Conservation (phyloP, 2,113 vertebrate genomes). For the Anas platyrhynchos region DNA sequence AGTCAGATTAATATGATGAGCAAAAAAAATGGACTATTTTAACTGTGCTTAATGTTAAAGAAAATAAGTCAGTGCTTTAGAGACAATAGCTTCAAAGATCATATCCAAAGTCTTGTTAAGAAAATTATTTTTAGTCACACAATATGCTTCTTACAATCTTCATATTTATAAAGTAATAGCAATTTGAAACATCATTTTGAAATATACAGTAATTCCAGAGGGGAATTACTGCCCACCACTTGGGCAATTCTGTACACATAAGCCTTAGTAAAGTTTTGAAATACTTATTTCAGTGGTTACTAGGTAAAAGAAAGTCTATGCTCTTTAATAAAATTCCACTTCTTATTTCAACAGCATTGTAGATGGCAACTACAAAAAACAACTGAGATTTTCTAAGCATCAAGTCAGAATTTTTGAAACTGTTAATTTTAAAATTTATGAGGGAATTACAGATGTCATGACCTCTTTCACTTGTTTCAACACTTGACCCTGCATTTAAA, state of each 20-base stretch:
- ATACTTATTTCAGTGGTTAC: conserved; percentile 24
- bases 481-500: background rate
- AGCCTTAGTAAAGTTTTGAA: conserved; percentile 19
- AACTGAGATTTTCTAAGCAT: background rate
- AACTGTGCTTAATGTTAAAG: background rate
- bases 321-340: background rate
- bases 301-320: background rate
- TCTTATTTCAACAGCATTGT: background rate
- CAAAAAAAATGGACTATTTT: background rate
- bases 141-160: background rate
- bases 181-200: background rate
- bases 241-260: conserved; percentile 2
- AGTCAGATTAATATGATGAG: accelerated
- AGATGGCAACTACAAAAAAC: conserved; percentile 1
- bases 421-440: background rate
- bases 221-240: background rate
- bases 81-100: background rate
- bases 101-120: background rate
- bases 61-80: background rate
- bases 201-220: background rate
- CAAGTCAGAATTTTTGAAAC: background rate
- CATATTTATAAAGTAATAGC: background rate
- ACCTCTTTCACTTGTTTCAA: background rate
- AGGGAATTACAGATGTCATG: background rate
- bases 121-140: background rate